Conservation (phyloP, 2,113 vertebrate genomes). For the Amblyopsis rosae region DNA sequence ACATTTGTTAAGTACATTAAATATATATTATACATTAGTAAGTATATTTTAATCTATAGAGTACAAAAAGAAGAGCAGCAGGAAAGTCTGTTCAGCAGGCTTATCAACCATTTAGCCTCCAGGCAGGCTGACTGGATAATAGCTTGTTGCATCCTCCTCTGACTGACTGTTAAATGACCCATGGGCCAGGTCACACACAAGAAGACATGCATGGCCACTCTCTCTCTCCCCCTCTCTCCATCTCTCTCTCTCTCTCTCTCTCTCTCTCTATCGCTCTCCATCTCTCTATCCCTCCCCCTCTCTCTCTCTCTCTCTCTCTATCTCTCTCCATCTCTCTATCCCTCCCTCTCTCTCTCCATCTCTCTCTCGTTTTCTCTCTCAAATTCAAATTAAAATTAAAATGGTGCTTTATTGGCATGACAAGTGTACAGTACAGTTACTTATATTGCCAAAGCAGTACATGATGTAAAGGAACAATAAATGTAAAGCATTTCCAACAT, state of each 20-base stretch:
- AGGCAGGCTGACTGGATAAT: slow-evolving; percentile 40
- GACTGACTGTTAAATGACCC: slow-evolving; percentile 56
- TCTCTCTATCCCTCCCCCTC: neutral
- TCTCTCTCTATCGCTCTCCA: slow-evolving; percentile 1
- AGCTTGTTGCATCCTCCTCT: slow-evolving; percentile 43
- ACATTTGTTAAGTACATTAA: neutral
- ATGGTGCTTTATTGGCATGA: no score
- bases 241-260: neutral
- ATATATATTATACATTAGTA: neutral
- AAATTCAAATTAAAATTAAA: no score
- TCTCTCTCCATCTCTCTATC: neutral
- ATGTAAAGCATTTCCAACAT: no score
- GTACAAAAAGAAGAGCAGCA: slow-evolving; percentile 25
- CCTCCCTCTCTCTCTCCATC: neutral
- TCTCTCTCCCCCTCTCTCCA: neutral
- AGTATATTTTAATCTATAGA: neutral
- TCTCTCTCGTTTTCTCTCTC: neutral
- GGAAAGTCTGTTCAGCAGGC: slow-evolving; percentile 39
- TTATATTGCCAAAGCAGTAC: no score
- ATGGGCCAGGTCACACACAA: slow-evolving; percentile 18
- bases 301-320: neutral
- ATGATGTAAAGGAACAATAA: no score
- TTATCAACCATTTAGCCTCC: slow-evolving; percentile 63
- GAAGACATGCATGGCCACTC: slow-evolving; percentile 10
- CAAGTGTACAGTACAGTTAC: no score